Evolutionary conservation across 1,140 invertebrate species (phyloP), one percentile per base, ranked within the genome.

Genomic region (Pseudobourletiella spinata): DNA sequence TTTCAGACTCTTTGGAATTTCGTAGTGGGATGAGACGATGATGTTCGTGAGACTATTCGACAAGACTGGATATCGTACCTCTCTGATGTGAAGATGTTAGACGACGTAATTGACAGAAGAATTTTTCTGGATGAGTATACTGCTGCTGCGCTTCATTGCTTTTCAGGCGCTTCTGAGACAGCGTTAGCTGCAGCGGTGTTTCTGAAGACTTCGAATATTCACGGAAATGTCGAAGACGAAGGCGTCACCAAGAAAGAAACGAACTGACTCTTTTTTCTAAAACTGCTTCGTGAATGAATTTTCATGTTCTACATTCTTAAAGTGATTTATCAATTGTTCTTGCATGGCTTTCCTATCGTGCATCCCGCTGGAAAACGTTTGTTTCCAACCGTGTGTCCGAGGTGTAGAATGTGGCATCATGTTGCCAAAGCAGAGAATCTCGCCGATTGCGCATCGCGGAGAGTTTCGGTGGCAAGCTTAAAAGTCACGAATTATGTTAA

Each of bases 341-440:
- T 8, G 55, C 55, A 2, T 77, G 76, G 76, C 66, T 78, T 2
- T 25, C 61, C 22, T 66, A 65, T 35, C 50, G 54, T 2, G 69
- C 70, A 4, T 51, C 70, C 20, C 69, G 70, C 61, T 72, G 69
- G 51, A 73, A 77, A 61, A 73, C 71, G 1, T 79, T 75, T 63
- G 74, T 79, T 0, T 74, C 73, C 1, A 78, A 76, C 64, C 63
- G 75, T 26, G 70, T 77, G 0, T 26, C 62, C 2, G 66, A 75
- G 68, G 77, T 79, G 44, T 72, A 72, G 65, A 57, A 66, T 29
- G 18, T 77, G 76, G 73, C 61, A 62, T 42, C 67, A 76, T 50
- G 71, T 75, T 0, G 30, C 64, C 16, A 68, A 68, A 1, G 54
- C 65, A 1, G 44, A 67, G 4, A 78, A 79, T 59, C 76, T 76